Evolutionary conservation across 2,113 vertebrate species (phyloP), one percentile per base, ranked within the genome.

Genomic region (Anser brachyrhynchus): DNA sequence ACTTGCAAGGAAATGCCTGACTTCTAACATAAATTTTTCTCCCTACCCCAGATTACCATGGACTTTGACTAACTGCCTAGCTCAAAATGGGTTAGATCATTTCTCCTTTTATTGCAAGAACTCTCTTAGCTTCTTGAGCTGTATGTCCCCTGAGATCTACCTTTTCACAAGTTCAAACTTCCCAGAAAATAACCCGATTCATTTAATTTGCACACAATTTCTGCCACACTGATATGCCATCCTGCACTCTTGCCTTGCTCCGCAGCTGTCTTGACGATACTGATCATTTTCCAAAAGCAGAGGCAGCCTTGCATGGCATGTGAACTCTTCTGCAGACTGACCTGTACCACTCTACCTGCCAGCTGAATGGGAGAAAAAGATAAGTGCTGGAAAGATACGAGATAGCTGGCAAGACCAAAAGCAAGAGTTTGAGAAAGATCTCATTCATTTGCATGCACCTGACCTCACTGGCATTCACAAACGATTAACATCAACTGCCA

Each of bases 401-500:
- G 22, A 52, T 20, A 87, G 35, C 11, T 92, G 62, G 51, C 51
- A 82, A 71, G 74, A 52, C 19, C 46, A 33, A 11, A 55, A 87
- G 65, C 72, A 84, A 54, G 2, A 79, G 71, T 29, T 69, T 89
- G 43, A 76, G 82, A 64, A 89, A 87, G 41, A 73, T 57, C 19
- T 75, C 57, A 58, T 58, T 29, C 89, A 77, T 96, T 94, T 96
- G 81, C 84, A 85, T 71, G 49, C 80, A 67, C 67, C 75, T 91
- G 78, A 95, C 74, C 67, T 95, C 72, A 58, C 39, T 43, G 35
- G 43, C 87, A 8, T 84, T 96, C 94, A 84, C 46, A 76, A n/a
- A 61, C 46, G 58, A 93, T 93, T 95, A 94, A 84, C 72, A 90
- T 92, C 86, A 89, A n/a, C 83, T 72, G 88, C 73, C 70, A 37